These are phyloP conservation scores for Microplitis deprimator DNA, from an alignment of 2,888 invertebrate species.

Conservation along the genomic window DNA sequence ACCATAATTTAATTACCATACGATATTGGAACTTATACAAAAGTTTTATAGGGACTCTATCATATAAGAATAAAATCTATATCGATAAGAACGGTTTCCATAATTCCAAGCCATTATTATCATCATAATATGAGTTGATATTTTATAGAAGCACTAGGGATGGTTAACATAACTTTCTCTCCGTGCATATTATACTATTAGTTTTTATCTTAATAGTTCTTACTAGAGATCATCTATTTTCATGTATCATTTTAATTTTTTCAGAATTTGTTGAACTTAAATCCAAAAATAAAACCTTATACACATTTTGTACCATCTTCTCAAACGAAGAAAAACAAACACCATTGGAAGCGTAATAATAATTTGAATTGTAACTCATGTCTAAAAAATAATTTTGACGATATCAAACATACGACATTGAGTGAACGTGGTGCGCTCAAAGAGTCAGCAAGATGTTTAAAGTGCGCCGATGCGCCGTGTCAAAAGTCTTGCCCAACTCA, in stretches of 20 bases:
- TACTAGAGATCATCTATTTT: too few species aligned
- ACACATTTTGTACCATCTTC: conserved; percentile 88
- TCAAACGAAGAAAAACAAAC: conserved; percentile 88
- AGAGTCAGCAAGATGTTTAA: conserved; percentile 91
- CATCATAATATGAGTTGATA: too few species aligned
- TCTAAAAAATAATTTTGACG: conserved; percentile 91
- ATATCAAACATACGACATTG: conserved; percentile 96
- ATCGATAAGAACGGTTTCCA: too few species aligned
- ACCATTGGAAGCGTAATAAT: conserved; percentile 94
- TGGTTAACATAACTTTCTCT: too few species aligned
- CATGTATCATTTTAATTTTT: conserved; percentile 58
- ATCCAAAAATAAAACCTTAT: conserved; percentile 85
- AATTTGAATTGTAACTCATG: conserved; percentile 61
- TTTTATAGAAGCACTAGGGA: too few species aligned
- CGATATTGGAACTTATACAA: too few species aligned
- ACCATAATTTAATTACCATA: too few species aligned
- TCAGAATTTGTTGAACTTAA: conserved; percentile 88
- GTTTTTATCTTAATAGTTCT: too few species aligned
- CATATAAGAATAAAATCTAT: too few species aligned
- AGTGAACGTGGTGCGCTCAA: conserved; percentile 94
- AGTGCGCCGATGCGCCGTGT: conserved; percentile 97
- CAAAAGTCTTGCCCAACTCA: conserved; percentile 99
- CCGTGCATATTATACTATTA: too few species aligned
- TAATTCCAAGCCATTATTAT: too few species aligned
- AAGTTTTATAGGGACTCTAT: too few species aligned